These are phyloP conservation scores for Argynnis bischoffii DNA, from an alignment of 2,888 invertebrate genomes.

Conservation along the genomic window DNA sequence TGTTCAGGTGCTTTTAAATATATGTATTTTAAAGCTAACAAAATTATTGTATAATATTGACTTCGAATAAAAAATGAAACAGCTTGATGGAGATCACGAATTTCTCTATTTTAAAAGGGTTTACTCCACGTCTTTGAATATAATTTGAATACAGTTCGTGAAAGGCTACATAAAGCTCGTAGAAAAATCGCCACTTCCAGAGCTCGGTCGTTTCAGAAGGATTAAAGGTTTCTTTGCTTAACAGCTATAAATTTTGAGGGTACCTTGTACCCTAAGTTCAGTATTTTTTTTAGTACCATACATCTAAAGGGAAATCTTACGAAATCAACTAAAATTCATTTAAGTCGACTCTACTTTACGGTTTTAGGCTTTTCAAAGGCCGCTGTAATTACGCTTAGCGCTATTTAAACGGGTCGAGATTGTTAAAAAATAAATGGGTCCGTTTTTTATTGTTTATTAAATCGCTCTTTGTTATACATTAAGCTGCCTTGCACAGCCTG, in stretches of 20 bases:
- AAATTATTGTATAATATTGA: too few species aligned
- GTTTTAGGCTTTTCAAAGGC: slow-evolving; percentile 40
- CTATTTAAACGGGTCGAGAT: slow-evolving; percentile 35
- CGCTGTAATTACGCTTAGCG: slow-evolving; percentile 43
- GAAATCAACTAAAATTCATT: slow-evolving; percentile 61
- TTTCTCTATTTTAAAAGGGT: not conserved
- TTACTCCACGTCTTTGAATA: too few species aligned
- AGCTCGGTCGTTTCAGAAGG: not conserved
- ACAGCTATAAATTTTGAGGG: slow-evolving; percentile 55
- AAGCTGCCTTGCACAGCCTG: slow-evolving; percentile 11
- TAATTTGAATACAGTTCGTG: not conserved
- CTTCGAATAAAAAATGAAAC: too few species aligned
- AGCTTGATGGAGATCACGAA: too few species aligned
- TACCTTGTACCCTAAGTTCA: slow-evolving; percentile 45
- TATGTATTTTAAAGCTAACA: too few species aligned
- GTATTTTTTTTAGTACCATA: slow-evolving; percentile 56
- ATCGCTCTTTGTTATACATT: slow-evolving; percentile 29
- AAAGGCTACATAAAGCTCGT: not conserved
- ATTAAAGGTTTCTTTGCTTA: slow-evolving; percentile 25
- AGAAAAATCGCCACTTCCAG: not conserved
- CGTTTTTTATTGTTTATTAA: slow-evolving; percentile 37
- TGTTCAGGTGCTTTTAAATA: too few species aligned
- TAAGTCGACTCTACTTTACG: slow-evolving; percentile 22
- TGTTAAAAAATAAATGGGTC: slow-evolving; percentile 32
- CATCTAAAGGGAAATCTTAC: slow-evolving; percentile 62